Percentiles rank a stretch among this genome's conserved stretches.
Conservation (phyloP, 1,140 invertebrate species). For the Bombus sibiricus region DNA sequence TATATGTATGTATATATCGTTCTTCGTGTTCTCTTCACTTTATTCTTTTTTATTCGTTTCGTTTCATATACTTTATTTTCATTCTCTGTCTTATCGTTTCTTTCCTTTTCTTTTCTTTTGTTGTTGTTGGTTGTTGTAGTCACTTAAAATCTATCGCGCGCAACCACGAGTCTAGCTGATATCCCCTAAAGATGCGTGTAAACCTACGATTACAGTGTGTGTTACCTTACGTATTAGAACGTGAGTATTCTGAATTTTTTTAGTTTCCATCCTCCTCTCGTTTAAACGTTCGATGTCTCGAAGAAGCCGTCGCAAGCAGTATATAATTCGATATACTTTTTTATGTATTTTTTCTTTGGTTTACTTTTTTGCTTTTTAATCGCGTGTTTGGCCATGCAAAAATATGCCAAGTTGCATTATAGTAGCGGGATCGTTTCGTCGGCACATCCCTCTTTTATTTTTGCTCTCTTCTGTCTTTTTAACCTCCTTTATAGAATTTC, state of each 20-base stretch:
- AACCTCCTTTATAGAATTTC: background rate
- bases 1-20: background rate
- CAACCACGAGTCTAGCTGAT: slow-evolving; percentile 43
- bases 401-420: slow-evolving; percentile 45
- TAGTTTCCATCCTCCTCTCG: slow-evolving; percentile 15
- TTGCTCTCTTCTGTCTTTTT: background rate
- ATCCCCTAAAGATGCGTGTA: slow-evolving; percentile 53
- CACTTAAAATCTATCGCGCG: slow-evolving; percentile 53
- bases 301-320: slow-evolving; percentile 76
- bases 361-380: slow-evolving; percentile 38
- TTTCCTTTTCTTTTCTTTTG: background rate
- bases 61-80: background rate
- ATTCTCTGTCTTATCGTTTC: background rate
- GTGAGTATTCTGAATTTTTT: slow-evolving; percentile 25
- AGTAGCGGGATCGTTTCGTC: slow-evolving; percentile 30
- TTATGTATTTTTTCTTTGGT: slow-evolving; percentile 53
- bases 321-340: slow-evolving; percentile 56
- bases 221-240: slow-evolving; percentile 35
- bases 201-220: slow-evolving; percentile 55
- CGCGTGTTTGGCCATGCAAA: slow-evolving; percentile 59
- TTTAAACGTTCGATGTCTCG: slow-evolving; percentile 75
- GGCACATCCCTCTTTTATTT: background rate
- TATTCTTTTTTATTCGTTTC: background rate
- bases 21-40: background rate
- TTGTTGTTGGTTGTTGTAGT: background rate